These are phyloP conservation scores for Rhingia campestris DNA, from an alignment of 2,888 invertebrate species.

Conservation along the genomic window DNA sequence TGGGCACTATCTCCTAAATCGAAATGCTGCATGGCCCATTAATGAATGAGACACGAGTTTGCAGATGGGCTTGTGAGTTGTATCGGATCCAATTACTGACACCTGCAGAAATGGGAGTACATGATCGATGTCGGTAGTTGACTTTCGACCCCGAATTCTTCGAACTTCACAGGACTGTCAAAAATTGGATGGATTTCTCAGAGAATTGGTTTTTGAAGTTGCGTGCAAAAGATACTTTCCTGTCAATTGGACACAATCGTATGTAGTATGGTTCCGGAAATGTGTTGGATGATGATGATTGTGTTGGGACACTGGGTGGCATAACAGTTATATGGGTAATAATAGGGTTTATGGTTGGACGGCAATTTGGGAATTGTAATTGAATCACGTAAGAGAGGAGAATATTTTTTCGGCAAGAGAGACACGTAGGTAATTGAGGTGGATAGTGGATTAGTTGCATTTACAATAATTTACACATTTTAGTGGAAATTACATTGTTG, in stretches of 20 bases:
- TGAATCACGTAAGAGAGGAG: conserved; percentile 61
- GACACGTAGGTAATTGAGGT: no score
- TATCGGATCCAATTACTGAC: conserved; percentile 59
- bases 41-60: conserved; percentile 48
- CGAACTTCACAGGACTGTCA: conserved; percentile 32
- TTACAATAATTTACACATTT: no score
- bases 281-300: conserved; percentile 32
- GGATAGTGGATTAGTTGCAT: no score
- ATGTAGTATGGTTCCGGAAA: conserved; percentile 5
- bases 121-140: conserved; percentile 16
- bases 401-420: not conserved
- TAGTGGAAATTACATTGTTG: no score
- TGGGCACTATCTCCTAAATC: not conserved
- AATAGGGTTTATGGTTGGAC: conserved; percentile 25
- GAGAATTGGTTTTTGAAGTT: conserved; percentile 27
- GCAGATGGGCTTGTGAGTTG: conserved; percentile 21
- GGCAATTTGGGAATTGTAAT: conserved; percentile 60
- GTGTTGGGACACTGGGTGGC: conserved; percentile 56
- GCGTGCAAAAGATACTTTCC: conserved; percentile 48
- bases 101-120: conserved; percentile 31
- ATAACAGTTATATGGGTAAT: conserved; percentile 56
- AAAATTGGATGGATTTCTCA: conserved; percentile 47
- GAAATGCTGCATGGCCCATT: conserved; percentile 40
- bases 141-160: conserved; percentile 35
- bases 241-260: conserved; percentile 23